These are phyloP conservation scores for Xyliphius kryptos DNA, from an alignment of 2,113 vertebrate genomes.

Conservation along the genomic window DNA sequence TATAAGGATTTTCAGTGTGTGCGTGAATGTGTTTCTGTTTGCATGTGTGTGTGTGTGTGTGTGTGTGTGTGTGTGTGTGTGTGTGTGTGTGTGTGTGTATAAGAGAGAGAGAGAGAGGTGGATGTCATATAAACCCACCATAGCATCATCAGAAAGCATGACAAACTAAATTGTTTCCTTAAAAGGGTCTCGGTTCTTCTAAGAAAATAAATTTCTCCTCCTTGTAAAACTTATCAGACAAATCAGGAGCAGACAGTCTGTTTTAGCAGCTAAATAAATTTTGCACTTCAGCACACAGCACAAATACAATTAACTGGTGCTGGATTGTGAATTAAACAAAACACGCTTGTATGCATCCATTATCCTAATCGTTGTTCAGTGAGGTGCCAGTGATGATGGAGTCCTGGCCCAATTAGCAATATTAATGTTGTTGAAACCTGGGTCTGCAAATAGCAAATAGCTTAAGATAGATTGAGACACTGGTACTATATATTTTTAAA, in stretches of 20 bases:
- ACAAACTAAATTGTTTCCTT: background rate
- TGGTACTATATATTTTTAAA: no score
- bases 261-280: no score
- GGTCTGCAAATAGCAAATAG: background rate
- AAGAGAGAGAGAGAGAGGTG: background rate
- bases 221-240: background rate
- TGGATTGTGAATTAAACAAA: background rate
- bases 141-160: no score
- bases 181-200: background rate
- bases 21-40: background rate
- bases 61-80: constrained; percentile 1
- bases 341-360: background rate
- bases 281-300: background rate
- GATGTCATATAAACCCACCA: no score
- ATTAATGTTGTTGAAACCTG: background rate
- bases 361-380: background rate
- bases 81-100: constrained; percentile 1
- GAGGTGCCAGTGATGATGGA: background rate
- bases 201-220: background rate
- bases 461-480: background rate
- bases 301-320: background rate
- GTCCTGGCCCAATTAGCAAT: background rate
- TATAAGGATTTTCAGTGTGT: constrained; percentile 6
- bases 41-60: constrained; percentile 1
- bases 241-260: no score